phyloP scores from a whole-genome alignment of 92 coral and sea anemone genomes.

The Montipora capitata region DNA sequence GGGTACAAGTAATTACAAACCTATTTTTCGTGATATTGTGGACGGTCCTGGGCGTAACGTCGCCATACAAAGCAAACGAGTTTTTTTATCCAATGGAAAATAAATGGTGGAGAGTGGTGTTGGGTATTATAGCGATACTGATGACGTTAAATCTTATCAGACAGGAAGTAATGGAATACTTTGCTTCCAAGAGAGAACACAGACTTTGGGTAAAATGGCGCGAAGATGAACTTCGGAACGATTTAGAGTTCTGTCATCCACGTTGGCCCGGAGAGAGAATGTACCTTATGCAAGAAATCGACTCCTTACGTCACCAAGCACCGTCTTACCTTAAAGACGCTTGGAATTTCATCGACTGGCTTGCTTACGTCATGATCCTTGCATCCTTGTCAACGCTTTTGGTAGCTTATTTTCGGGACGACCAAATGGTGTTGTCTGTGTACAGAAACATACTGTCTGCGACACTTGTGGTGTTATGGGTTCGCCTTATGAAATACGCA shows the following conservation, averaged over 20 bases:
- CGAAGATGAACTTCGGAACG: conserved; percentile 86
- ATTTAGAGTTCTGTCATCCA: conserved; percentile 94
- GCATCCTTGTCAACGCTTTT: conserved; percentile 81
- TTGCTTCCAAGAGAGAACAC: conserved; percentile 88
- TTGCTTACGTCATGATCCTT: conserved; percentile 79
- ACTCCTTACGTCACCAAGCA: conserved; percentile 76
- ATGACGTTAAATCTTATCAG: conserved; percentile 89
- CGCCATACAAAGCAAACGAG: conserved; percentile 72
- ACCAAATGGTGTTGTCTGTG: conserved; percentile 43
- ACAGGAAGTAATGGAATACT: conserved; percentile 82
- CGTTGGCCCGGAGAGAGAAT: conserved; percentile 99
- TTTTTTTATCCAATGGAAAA: conserved; percentile 76
- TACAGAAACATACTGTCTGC: conserved; percentile 86
- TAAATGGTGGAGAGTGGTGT: conserved; percentile 91
- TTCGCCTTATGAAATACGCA: conserved; percentile 91
- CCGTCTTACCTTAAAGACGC: conserved; percentile 91
- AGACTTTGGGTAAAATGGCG: conserved; percentile 93
- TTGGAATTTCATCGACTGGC: conserved; percentile 97
- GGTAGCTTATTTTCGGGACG: conserved; percentile 68
- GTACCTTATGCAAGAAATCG: conserved; percentile 94
- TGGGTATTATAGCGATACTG: conserved; percentile 78
- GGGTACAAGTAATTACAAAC: conserved; percentile 86
- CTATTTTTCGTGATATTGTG: conserved; percentile 88
- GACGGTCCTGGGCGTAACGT: conserved; percentile 93
- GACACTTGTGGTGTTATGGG: conserved; percentile 88